Evolutionary conservation across 2,888 invertebrate species (phyloP).

Genomic region (Pelosia muscerda): DNA sequence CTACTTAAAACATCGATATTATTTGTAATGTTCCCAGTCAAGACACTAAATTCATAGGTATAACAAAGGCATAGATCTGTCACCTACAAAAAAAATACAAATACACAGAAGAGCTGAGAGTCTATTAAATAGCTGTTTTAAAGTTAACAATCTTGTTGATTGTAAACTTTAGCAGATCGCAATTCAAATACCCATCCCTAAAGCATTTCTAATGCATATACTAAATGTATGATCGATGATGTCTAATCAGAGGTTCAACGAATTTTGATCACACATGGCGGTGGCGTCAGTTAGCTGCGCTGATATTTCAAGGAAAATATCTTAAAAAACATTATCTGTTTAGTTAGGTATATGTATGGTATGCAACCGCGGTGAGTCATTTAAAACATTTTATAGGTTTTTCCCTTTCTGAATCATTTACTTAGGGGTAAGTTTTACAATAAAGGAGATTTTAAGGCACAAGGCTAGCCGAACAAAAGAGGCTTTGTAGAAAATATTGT

Average conservation of each 20-base stretch:
- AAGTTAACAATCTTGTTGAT: no score
- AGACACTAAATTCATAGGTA: no score
- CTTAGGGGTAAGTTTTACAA: not conserved
- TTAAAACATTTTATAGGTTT: not conserved
- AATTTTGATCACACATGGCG: not conserved
- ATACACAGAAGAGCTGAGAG: no score
- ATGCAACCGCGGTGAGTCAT: not conserved
- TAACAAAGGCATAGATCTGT: no score
- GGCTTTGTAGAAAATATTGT: not conserved
- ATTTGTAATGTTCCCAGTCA: not conserved
- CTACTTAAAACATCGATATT: not conserved
- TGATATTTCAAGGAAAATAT: constrained; percentile 11
- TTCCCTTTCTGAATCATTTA: not conserved
- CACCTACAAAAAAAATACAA: no score
- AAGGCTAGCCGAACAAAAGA: not conserved
- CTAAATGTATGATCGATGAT: not conserved
- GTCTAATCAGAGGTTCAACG: not conserved
- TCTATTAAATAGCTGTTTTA: no score
- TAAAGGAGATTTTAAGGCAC: not conserved
- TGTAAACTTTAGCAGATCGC: no score
- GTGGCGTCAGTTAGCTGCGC: not conserved
- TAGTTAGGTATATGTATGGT: not conserved
- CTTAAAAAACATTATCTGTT: not conserved
- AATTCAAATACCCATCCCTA: no score
- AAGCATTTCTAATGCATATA: not conserved